phyloP scores from a whole-genome alignment of 1,140 invertebrate genomes.

The Thaumatotibia leucotreta region DNA sequence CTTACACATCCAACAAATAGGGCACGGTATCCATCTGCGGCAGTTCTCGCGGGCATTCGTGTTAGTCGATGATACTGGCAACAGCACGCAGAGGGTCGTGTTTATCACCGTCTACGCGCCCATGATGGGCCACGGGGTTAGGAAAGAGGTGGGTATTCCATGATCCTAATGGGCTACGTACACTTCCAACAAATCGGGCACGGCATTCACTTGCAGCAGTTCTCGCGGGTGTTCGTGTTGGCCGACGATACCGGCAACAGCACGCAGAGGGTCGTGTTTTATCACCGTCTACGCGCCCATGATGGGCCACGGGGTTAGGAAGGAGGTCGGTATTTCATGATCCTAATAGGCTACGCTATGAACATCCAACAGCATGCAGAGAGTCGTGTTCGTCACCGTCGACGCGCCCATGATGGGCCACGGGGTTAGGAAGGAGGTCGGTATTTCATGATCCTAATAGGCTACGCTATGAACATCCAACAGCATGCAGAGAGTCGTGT shows the following conservation, averaged over 20 bases:
- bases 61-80: conserved; percentile 82
- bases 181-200: conserved; percentile 87
- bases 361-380: too few species aligned
- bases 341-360: too few species aligned
- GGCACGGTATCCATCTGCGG: conserved; percentile 89
- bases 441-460: too few species aligned
- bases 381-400: too few species aligned
- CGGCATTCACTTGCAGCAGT: conserved; percentile 92
- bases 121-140: conserved; percentile 90
- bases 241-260: conserved; percentile 80
- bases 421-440: too few species aligned
- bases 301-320: conserved; percentile 87
- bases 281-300: conserved; percentile 90
- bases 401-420: too few species aligned
- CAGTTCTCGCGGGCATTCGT: conserved; percentile 93
- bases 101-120: conserved; percentile 91
- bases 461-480: too few species aligned
- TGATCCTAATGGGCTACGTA: conserved; percentile 96
- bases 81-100: conserved; percentile 78
- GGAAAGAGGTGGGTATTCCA: conserved; percentile 79
- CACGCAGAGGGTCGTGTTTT: conserved; percentile 82
- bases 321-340: conserved; percentile 79
- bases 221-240: conserved; percentile 90
- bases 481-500: too few species aligned
- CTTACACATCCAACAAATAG: conserved; percentile 89